Evolutionary conservation across 2,888 invertebrate genomes (phyloP), one percentile per base, ranked within the genome.

Genomic region (Colostygia pectinataria): DNA sequence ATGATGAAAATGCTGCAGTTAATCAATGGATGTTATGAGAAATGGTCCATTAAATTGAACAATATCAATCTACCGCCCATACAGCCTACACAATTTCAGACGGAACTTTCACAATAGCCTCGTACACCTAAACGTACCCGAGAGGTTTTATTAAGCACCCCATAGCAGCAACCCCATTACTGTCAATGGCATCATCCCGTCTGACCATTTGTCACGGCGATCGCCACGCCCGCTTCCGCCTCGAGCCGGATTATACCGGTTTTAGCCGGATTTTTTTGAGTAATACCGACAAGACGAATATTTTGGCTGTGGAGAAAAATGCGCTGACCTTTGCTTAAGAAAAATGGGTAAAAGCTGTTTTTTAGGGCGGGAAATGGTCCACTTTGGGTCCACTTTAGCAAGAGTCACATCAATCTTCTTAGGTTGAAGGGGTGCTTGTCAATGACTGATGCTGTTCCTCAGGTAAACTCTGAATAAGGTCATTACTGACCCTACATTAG

Each of bases 131-230:
- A 58, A 56, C 56, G 58, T 53, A 58, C 58, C 63, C 63, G 38
- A 41, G 59, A 56, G 61, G 61, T 57, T 61, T 54, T 61, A 63
- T 56, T 60, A 64, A 60, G 57, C 57, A 58, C 59, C 56, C 57
- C 57, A 42, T 57, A 59, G 58, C 53, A 51, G 53, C 53, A 55
- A 56, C 57, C 59, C 70, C 71, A 79, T 78, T 77, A 79, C 74
- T 68, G 74, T 71, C 78, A 70, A 77, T 79, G 62, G 68, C 74
- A 70, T 74, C 77, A 79, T 74, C 71, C 69, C 62, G 59, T 40
- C 63, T 71, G 77, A 71, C 74, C 76, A 78, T 80, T 79, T 77
- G 74, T 80, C 78, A 80, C 72, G 55, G 63, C 66, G 58, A 56
- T 55, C 54, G 60, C 52, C 59, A 53, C 49, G 45, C 65, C 61